These are phyloP conservation scores for Chaetogeoica ovagalla DNA, from an alignment of 2,888 invertebrate species.

Conservation along the genomic window DNA sequence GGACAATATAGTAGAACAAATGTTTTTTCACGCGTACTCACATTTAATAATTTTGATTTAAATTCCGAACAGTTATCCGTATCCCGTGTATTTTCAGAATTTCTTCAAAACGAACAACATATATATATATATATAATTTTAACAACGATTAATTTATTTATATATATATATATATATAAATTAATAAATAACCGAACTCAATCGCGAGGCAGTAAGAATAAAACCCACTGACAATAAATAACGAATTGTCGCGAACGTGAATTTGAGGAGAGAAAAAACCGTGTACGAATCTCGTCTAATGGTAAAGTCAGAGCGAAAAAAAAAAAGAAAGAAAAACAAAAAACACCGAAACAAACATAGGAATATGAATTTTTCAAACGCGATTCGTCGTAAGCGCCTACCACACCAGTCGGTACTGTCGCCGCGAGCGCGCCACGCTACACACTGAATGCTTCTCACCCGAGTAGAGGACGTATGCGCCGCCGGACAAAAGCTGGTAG, in stretches of 20 bases:
- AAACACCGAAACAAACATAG: background rate
- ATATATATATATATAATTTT: too few species aligned
- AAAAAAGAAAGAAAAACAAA: constrained; percentile 13
- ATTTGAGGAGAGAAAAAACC: background rate
- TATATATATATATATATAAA: too few species aligned
- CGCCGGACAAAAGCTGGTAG: constrained; percentile 27
- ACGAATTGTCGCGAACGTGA: too few species aligned
- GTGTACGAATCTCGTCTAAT: background rate
- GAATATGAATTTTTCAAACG: background rate
- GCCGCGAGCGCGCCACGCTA: constrained; percentile 49
- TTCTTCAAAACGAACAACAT: too few species aligned
- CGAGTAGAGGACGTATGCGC: constrained; percentile 33
- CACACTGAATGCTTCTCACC: constrained; percentile 51
- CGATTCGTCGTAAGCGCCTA: constrained; percentile 12
- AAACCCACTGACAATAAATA: too few species aligned
- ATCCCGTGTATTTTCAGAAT: background rate
- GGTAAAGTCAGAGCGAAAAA: background rate
- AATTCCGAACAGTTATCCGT: background rate
- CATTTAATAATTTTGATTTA: constrained; percentile 30
- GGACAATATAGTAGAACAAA: background rate
- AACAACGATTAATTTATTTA: too few species aligned
- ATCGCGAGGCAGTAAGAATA: background rate
- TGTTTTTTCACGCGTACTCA: background rate
- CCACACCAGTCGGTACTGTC: constrained; percentile 27
- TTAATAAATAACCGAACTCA: background rate